Conservation (phyloP, 2,888 invertebrate species). For the Pimpla rufipes region DNA sequence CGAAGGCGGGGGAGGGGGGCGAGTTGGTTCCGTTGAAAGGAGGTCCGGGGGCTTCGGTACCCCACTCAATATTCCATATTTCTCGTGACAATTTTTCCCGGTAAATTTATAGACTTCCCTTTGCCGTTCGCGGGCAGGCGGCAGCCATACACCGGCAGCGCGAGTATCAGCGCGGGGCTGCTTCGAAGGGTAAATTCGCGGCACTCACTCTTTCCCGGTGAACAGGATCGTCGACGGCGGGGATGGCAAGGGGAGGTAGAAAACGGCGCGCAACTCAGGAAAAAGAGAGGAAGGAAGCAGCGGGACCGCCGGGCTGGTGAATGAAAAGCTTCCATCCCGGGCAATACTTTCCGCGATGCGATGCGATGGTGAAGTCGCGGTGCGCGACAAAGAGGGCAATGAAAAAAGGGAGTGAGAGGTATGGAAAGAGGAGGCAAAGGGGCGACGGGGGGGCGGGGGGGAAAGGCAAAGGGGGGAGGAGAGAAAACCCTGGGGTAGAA, state of each 20-base stretch:
- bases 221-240: constrained; percentile 25
- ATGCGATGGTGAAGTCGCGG: neutral
- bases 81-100: constrained; percentile 79
- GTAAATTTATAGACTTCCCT: constrained; percentile 80
- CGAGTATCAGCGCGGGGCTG: constrained; percentile 11
- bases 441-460: constrained; percentile 1
- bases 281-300: constrained; percentile 35
- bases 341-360: constrained; percentile 48
- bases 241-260: neutral
- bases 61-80: constrained; percentile 80
- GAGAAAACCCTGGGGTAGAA: constrained; percentile 4
- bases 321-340: constrained; percentile 54
- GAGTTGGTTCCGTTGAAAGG: constrained; percentile 37
- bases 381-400: constrained; percentile 20
- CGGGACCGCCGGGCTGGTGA: constrained; percentile 39
- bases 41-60: constrained; percentile 65
- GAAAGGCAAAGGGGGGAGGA: constrained; percentile 3
- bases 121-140: constrained; percentile 59
- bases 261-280: constrained; percentile 22
- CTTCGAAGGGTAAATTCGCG: constrained; percentile 50
- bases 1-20: constrained; percentile 43
- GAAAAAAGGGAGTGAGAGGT: neutral
- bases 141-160: constrained; percentile 17
- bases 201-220: constrained; percentile 42
- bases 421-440: neutral